Conservation (phyloP, 1,140 invertebrate species). For the Macrocentrus cingulum region DNA sequence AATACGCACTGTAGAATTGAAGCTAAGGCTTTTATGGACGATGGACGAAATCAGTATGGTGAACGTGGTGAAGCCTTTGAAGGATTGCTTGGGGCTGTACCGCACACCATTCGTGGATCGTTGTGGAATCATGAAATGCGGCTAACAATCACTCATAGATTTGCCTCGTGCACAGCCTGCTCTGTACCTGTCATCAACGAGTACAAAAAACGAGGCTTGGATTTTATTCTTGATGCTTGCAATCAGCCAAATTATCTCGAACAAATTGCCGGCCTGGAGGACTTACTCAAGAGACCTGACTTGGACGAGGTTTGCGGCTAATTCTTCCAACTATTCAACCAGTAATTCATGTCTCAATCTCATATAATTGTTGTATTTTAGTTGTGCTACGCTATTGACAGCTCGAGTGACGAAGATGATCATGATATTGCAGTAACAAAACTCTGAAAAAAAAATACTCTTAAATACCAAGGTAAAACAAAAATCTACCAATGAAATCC, state of each 20-base stretch:
- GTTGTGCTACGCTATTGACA: constrained; percentile 40
- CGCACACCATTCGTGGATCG: constrained; percentile 93
- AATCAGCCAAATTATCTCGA: constrained; percentile 84
- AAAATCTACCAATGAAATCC: no score
- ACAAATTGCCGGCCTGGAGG: constrained; percentile 81
- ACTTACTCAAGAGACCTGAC: constrained; percentile 69
- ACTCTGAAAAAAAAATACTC: no score
- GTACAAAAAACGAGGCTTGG: constrained; percentile 69
- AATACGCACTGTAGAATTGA: constrained; percentile 42
- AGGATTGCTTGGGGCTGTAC: constrained; percentile 80
- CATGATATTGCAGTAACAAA: constrained; percentile 9
- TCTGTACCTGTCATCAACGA: constrained; percentile 69
- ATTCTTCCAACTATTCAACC: neutral
- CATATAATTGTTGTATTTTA: constrained; percentile 7
- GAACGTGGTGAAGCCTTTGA: constrained; percentile 57
- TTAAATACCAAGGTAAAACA: no score
- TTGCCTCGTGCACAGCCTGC: constrained; percentile 91
- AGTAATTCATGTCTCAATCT: neutral
- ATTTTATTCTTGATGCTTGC: constrained; percentile 84
- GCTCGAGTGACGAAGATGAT: constrained; percentile 44
- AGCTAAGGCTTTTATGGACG: constrained; percentile 49
- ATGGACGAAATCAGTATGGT: constrained; percentile 65
- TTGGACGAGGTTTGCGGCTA: constrained; percentile 59
- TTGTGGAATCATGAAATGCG: constrained; percentile 79
- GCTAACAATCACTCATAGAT: constrained; percentile 79